Percentiles rank a stretch among this genome's conserved stretches.
These are phyloP conservation scores for Dasysyrphus albostriatus DNA, from an alignment of 2,888 invertebrate genomes.

Conservation along the genomic window DNA sequence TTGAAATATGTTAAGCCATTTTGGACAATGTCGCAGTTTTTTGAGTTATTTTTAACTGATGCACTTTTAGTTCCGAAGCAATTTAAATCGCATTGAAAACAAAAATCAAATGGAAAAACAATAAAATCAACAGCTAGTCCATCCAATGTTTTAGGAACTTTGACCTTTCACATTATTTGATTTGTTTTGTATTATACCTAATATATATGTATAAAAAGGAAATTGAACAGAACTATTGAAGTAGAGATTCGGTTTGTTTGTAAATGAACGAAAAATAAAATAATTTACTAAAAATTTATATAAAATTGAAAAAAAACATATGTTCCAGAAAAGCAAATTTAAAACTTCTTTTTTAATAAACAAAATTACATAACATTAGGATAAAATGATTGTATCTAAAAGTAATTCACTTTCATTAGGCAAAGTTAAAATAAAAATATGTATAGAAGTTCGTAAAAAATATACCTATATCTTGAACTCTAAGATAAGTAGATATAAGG, in stretches of 20 bases:
- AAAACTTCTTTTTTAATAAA: slow-evolving; percentile 1
- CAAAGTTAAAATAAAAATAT: not conserved
- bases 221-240: not conserved
- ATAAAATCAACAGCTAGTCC: slow-evolving; percentile 60
- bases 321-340: slow-evolving; percentile 17
- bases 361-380: slow-evolving; percentile 34
- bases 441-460: not conserved
- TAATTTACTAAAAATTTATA: not conserved
- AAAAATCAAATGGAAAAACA: slow-evolving; percentile 15
- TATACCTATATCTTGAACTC: not conserved
- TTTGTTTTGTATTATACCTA: slow-evolving; percentile 7
- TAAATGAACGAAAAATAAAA: not conserved
- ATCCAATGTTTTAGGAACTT: slow-evolving; percentile 52
- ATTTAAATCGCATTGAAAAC: slow-evolving; percentile 32
- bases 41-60: slow-evolving; percentile 6
- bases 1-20: slow-evolving; percentile 23
- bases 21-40: slow-evolving; percentile 12
- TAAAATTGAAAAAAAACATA: slow-evolving; percentile 23
- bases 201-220: slow-evolving; percentile 5
- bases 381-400: not conserved
- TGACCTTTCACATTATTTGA: slow-evolving; percentile 58
- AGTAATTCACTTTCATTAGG: slow-evolving; percentile 26
- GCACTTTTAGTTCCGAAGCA: slow-evolving; percentile 39
- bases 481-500: not conserved
- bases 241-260: not conserved